Evolutionary conservation across 1,140 invertebrate genomes (phyloP).

Genomic region (Panulirus ornatus): DNA sequence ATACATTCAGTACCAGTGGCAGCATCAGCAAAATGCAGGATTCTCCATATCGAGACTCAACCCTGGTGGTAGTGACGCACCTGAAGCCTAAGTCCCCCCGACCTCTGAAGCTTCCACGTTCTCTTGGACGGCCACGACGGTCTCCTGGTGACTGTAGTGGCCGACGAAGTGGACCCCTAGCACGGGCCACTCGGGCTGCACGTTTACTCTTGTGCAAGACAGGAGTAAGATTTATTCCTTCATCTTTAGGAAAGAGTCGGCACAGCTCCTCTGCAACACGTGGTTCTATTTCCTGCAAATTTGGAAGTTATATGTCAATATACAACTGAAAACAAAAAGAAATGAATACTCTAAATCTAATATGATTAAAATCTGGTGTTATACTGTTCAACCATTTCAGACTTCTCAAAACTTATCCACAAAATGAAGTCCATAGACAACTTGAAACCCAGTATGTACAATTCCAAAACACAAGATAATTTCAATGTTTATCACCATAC

Average conservation of each 20-base stretch:
- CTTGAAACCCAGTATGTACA: no score
- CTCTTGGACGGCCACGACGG: conserved; percentile 78
- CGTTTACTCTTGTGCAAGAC: conserved; percentile 94
- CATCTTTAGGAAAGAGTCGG: conserved; percentile 95
- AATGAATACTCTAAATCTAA: no score
- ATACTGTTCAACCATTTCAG: no score
- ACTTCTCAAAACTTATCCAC: no score
- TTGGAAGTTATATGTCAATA: neutral
- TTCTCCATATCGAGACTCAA: conserved; percentile 55
- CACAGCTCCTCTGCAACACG: conserved; percentile 96
- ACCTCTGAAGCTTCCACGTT: conserved; percentile 79
- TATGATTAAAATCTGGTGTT: no score
- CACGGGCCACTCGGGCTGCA: conserved; percentile 82
- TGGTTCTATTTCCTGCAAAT: conserved; percentile 75
- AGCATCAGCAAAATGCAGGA: conserved; percentile 35
- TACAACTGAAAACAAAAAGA: no score
- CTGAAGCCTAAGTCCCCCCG: conserved; percentile 76
- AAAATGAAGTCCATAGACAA: no score
- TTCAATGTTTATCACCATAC: no score
- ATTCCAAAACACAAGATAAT: no score
- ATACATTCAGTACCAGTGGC: conserved; percentile 45
- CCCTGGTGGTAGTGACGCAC: conserved; percentile 65
- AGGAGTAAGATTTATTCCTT: conserved; percentile 93
- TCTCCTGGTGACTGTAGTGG: conserved; percentile 77
- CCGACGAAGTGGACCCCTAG: conserved; percentile 74